Evolutionary conservation across 2,888 invertebrate species (phyloP).

Genomic region (Macropis europaea): DNA sequence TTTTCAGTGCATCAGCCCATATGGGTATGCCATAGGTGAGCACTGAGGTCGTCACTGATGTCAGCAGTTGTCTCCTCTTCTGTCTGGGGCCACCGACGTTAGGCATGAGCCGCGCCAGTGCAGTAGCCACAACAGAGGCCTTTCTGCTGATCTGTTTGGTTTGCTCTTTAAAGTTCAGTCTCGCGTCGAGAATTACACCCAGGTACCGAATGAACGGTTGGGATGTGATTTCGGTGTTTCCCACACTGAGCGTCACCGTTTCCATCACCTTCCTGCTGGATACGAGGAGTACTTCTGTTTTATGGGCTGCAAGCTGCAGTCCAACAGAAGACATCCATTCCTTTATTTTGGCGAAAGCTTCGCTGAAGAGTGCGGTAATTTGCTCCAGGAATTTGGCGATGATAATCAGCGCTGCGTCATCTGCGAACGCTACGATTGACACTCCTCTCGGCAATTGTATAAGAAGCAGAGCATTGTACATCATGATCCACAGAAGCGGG

Average conservation of each 20-base stretch:
- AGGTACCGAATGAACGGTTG: conserved; percentile 52
- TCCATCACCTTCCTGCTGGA: conserved; percentile 40
- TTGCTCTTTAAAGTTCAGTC: conserved; percentile 15
- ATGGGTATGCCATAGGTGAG: conserved; percentile 45
- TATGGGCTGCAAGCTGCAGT: conserved; percentile 37
- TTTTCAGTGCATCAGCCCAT: conserved; percentile 35
- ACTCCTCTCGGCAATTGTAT: not conserved
- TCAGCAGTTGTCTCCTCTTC: conserved; percentile 34
- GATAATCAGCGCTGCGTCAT: conserved; percentile 30
- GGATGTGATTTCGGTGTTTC: conserved; percentile 36
- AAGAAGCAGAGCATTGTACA: conserved; percentile 21
- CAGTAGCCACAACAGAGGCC: conserved; percentile 23
- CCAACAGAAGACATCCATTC: conserved; percentile 17
- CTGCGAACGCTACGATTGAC: not conserved
- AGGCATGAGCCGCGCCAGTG: conserved; percentile 48
- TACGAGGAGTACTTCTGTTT: conserved; percentile 52
- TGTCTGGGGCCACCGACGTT: conserved; percentile 53
- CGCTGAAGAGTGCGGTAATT: not conserved
- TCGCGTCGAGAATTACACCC: conserved; percentile 47
- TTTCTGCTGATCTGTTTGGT: conserved; percentile 20
- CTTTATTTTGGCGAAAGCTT: not conserved
- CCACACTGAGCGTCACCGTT: conserved; percentile 12
- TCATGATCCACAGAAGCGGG: not conserved
- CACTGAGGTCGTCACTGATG: conserved; percentile 45
- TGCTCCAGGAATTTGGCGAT: conserved; percentile 34